Evolutionary conservation across 2,888 invertebrate genomes (phyloP), one percentile per base, ranked within the genome.

Genomic region (Epsilonema sp.): DNA sequence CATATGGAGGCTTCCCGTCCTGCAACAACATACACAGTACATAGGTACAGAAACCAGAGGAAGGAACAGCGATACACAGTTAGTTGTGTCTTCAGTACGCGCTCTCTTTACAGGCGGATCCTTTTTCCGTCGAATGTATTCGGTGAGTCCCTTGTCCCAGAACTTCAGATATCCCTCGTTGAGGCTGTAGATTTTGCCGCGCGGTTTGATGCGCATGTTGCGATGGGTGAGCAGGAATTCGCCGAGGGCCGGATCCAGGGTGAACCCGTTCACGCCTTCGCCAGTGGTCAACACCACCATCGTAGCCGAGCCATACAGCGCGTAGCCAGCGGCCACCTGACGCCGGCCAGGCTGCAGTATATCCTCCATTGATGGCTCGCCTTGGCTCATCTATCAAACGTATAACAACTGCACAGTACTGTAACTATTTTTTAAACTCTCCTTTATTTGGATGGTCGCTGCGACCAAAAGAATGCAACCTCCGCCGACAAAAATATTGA

Each of bases 291-390:
- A 69, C 0, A 97, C 94, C 69, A 94, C 74, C 77, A 87, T 85
- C 0, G 87, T 87, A 0, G 87, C 92, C 37, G 89, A 89, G 24
- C 94, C 94, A 64, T 94, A 94, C 0, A 94, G 74, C 0, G 89
- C 89, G 65, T 94, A 94, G 1, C 94, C 94, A 16, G 90, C 89
- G 0, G 87, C 87, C 0, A 94, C 82, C 51, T 90, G 71, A 56
- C 82, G 74, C 26, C 74, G 75, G 0, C 92, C 92, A 0, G 83
- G 78, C 61, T 85, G 82, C 1, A 94, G 70, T 0, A 80, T 84
- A 67, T 90, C 87, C 0, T 74, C 65, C n/a, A 77, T 65, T 0
- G 70, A 64, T 0, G 81, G 78, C 16, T 4, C 36, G 20, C 46
- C 47, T 1, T 43, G 46, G 25, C 11, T n/a, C 16, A 25, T 36